Base-by-base conservation (phyloP, 1,140 invertebrate species). In the Chrysopa pallens region DNA sequence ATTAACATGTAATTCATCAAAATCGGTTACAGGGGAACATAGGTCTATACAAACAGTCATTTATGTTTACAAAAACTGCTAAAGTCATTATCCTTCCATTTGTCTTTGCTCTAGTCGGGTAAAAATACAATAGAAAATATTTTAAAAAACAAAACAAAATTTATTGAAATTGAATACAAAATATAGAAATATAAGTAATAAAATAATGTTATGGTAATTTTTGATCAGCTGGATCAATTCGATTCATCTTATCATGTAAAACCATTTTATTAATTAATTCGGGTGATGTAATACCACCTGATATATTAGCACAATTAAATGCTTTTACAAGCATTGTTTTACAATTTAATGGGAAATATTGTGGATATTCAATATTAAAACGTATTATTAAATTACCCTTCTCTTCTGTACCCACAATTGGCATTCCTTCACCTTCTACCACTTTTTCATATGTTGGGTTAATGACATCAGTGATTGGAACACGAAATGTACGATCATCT, bases 401-500 rank as follows among this genome's bases (percentile, higher is more conserved):
- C 46, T 57, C 46, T 13, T 58, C 58, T 37, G 61, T 63, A 36
- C 67, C 61, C 6, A 62, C 46, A 40, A 68, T 50, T 9, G 73
- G 72, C 51, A 76, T 61, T 33, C 74, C 73, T 60, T 76, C 72
- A 6, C 60, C 60, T 29, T 50, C 38, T 1, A 76, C 52, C 4
- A 63, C 44, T 57, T 74, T 76, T 44, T 57, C 53, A 54, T 71
- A 74, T 36, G 61, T 57, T 13, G 70, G 68, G 7, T 68, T 71
- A 37, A 84, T 69, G 13, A 84, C 70, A 50, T 82, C 78, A 14
- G 72, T 74, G 45, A 84, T 74, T 44, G 70, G 71, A 9, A 82
- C 59, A 48, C 75, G 68, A 29, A 85, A 58, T 43, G 61, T 64
- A 47, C 81, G 67, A 9, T 72, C 68, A 51, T 84, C 80, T 39